Evolutionary conservation across 2,888 invertebrate genomes (phyloP).

Genomic region (Agrilus mali): DNA sequence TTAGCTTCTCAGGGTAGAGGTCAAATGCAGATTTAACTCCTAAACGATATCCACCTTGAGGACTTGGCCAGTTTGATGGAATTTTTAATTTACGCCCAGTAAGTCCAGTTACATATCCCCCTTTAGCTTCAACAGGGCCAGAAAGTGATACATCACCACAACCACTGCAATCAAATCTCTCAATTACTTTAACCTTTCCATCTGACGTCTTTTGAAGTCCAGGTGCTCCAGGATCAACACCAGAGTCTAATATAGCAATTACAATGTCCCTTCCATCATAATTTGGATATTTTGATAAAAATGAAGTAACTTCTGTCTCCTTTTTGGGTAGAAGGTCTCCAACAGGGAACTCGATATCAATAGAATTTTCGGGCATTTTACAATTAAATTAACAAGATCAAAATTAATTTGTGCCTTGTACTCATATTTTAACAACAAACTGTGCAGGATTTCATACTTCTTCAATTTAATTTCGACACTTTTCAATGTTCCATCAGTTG

Average conservation of each 20-base stretch:
- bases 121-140: constrained; percentile 52
- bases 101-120: constrained; percentile 70
- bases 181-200: constrained; percentile 85
- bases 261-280: constrained; percentile 85
- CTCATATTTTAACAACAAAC: too few species aligned
- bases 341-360: constrained; percentile 53
- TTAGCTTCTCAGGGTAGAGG: constrained; percentile 73
- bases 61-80: constrained; percentile 72
- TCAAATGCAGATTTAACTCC: constrained; percentile 79
- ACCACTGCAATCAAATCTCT: constrained; percentile 91
- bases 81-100: constrained; percentile 84
- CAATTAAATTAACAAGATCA: not conserved
- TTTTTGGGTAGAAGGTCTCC: constrained; percentile 84
- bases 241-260: constrained; percentile 95
- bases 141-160: constrained; percentile 94
- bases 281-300: constrained; percentile 75
- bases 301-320: constrained; percentile 82
- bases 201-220: constrained; percentile 86
- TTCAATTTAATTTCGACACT: too few species aligned
- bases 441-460: too few species aligned
- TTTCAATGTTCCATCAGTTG: too few species aligned
- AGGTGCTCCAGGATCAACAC: constrained; percentile 91
- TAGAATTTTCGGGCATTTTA: constrained; percentile 7
- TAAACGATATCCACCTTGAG: constrained; percentile 70
- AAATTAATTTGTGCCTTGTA: too few species aligned